Percentiles rank a stretch among this genome's conserved stretches.
phyloP scores from a whole-genome alignment of 2,888 invertebrate species.

The Drosophila meridiana region DNA sequence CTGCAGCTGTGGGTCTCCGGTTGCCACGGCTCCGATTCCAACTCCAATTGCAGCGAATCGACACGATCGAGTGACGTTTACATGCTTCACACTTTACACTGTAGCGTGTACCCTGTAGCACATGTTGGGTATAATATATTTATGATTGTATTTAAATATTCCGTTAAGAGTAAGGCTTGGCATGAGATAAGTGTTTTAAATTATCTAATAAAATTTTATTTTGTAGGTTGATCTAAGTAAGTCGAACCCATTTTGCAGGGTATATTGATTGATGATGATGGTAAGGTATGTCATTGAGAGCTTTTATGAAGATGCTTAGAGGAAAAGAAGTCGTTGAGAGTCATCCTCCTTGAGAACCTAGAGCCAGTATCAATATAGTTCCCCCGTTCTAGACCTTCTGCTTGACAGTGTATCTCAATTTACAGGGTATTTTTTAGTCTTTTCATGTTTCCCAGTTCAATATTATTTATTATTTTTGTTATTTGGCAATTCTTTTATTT shows the following conservation, averaged over 20 bases:
- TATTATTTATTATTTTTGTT: constrained; percentile 30
- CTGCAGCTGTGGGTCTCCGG: constrained; percentile 44
- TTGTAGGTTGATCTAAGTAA: not conserved
- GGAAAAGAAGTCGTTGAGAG: not conserved
- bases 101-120: constrained; percentile 18
- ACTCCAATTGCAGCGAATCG: constrained; percentile 35
- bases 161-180: not conserved
- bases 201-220: not conserved
- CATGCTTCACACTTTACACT: constrained; percentile 64
- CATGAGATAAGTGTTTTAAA: not conserved
- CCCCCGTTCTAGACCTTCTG: rapidly evolving
- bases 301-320: not conserved
- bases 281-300: not conserved
- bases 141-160: not conserved
- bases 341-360: not conserved
- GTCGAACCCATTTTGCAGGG: not conserved
- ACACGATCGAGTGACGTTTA: constrained; percentile 53
- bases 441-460: not conserved
- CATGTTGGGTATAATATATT: not conserved
- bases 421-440: constrained; percentile 22
- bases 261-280: not conserved
- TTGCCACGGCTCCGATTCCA: constrained; percentile 16
- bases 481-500: constrained; percentile 52
- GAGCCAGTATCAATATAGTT: too few relatives aligned
- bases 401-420: not conserved